Evolutionary conservation across 2,888 invertebrate genomes (phyloP), one percentile per base, ranked within the genome.

Genomic region (Leucophora obtusa): DNA sequence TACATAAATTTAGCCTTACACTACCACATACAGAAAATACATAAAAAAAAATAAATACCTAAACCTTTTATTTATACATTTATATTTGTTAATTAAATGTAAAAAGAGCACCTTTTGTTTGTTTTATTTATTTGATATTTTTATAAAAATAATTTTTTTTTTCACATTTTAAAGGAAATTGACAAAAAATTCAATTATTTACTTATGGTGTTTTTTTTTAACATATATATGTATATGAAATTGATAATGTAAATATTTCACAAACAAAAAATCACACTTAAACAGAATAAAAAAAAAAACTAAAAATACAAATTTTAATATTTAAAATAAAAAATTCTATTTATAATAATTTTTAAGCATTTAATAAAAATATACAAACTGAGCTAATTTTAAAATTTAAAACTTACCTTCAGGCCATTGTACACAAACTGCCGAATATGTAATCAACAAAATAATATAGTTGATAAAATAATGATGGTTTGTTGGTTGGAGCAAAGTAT

Each of bases 371-470:
- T 51, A 11, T n/a, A 21, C 10, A 17, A 28, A 28, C 7, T 28
- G 28, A 28, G 7, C 6, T 28, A 28, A 28, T 28, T 28, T 28
- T 28, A 47, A 47, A 47, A 47, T 47, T 43, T 54, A 56, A 85
- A 84, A 92, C 94, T 94, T 93, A 95, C 95, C 95, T 93, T 96
- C 96, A 86, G 96, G 96, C 96, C 96, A 96, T 91, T 96, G 96
- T 90, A 96, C 95, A 92, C 96, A 96, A 91, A 96, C 96, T 94
- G 95, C 71, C 79, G 43, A n/a, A n/a, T 47, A 68, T 56, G 35
- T 60, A 35, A 68, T 43, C 43, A 47, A 47, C 43, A 14, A 47
- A n/a, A 47, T n/a, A 47, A 47, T n/a, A 47, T n/a, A 47, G 43
- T 47, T 47, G 43, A n/a, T n/a, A 47, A 47, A 47, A 47, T 47